Conservation (phyloP, 1,140 invertebrate genomes). For the Lasaia peninsularis region DNA sequence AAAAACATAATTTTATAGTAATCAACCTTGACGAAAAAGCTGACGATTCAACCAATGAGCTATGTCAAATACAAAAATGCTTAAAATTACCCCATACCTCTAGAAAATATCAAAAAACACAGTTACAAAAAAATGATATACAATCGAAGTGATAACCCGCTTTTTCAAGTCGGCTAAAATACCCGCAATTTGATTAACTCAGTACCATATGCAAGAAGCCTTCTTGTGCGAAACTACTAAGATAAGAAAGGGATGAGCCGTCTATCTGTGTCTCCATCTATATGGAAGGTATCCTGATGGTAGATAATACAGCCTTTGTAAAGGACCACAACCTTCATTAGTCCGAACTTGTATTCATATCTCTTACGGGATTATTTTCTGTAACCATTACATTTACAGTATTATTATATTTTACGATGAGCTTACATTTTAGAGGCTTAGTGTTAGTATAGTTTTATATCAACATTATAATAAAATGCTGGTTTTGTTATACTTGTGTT, state of each 20-base stretch:
- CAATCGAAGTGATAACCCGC: too few species aligned
- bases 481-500: too few species aligned
- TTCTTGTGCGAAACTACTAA: neutral
- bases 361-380: constrained; percentile 1
- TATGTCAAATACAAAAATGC: too few species aligned
- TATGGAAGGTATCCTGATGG: neutral
- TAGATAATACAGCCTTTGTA: constrained; percentile 2
- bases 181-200: neutral
- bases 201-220: neutral
- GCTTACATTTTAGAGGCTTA: neutral
- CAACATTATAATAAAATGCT: too few species aligned
- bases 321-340: constrained; percentile 6
- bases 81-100: too few species aligned
- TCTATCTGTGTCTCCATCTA: neutral
- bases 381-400: neutral
- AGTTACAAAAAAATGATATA: too few species aligned
- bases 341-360: constrained; percentile 4
- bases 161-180: too few species aligned
- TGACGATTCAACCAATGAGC: too few species aligned
- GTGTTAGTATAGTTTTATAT: too few species aligned
- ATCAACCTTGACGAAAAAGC: too few species aligned
- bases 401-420: neutral
- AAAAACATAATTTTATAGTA: too few species aligned
- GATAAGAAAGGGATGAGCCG: neutral
- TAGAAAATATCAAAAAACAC: too few species aligned